Evolutionary conservation across 2,888 invertebrate genomes (phyloP).

Genomic region (Pachymerium ferrugineum): DNA sequence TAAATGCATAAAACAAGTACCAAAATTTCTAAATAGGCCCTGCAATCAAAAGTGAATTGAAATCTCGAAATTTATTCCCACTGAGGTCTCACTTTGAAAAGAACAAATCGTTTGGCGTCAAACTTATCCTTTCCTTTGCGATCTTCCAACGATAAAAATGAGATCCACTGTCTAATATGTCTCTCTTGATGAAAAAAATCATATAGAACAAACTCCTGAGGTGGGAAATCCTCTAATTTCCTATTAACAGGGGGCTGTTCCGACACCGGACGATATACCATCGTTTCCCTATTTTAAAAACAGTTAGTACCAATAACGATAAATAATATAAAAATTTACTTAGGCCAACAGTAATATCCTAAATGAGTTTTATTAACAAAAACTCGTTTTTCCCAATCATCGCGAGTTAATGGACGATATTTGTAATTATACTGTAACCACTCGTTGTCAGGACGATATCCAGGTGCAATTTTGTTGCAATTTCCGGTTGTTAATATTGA

Average conservation of each 20-base stretch:
- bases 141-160: slow-evolving; percentile 72
- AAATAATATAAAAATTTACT: slow-evolving; percentile 40
- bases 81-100: slow-evolving; percentile 62
- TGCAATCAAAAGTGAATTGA: slow-evolving; percentile 40
- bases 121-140: slow-evolving; percentile 80
- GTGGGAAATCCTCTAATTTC: slow-evolving; percentile 54
- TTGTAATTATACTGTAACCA: slow-evolving; percentile 67
- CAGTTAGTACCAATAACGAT: too few relatives aligned
- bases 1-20: slow-evolving; percentile 58
- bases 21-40: slow-evolving; percentile 71
- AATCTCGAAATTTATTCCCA: background rate
- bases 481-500: background rate
- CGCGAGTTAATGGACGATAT: slow-evolving; percentile 57
- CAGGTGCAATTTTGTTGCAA: slow-evolving; percentile 37
- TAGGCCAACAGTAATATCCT: slow-evolving; percentile 56
- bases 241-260: slow-evolving; percentile 61
- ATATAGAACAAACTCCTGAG: slow-evolving; percentile 61
- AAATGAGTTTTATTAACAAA: slow-evolving; percentile 62
- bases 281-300: slow-evolving; percentile 55
- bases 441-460: slow-evolving; percentile 61
- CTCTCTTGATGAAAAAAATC: slow-evolving; percentile 62
- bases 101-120: slow-evolving; percentile 58
- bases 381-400: slow-evolving; percentile 68
- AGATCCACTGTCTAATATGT: slow-evolving; percentile 64
- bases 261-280: slow-evolving; percentile 61